Evolutionary conservation across 2,113 vertebrate genomes (phyloP), one percentile per base, ranked within the genome.

Genomic region (Plecotus auritus): DNA sequence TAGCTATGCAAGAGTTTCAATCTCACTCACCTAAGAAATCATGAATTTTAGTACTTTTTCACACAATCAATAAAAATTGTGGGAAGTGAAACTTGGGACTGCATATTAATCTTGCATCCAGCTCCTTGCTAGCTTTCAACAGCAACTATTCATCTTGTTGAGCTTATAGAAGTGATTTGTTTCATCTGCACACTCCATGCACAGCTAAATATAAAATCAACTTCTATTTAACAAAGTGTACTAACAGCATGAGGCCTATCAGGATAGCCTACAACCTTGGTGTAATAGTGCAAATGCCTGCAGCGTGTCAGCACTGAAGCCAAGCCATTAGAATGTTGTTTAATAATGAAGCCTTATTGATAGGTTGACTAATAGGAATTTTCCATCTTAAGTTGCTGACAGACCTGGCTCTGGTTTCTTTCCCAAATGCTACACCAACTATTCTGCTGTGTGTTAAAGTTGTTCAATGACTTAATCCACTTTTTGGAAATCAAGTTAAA

Each of bases 101-200:
- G 97, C 97, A 98, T 98, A 98, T 98, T 98, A 98, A 98, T 98
- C 98, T 98, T 97, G 64, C 90, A 97, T 95, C 97, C 94, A 97
- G 97, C 88, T 98, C 94, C 93, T 98, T 97, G 96, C 92, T 96
- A 87, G 96, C 89, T 98, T 97, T 95, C 97, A 98, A 85, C 97
- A 98, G 97, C 91, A 96, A 78, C 98, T 97, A 98, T 98, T 97
- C 96, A 98, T 98, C 98, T 98, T 98, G 83, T 85, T 93, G 97
- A 95, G 93, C 96, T 97, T 97, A 95, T 88, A 95, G 96, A 85
- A 98, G 90, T 95, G 95, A 98, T 98, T 99, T 98, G 90, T 98
- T 98, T 98, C 97, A 93, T 98, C 97, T 96, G 88, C 90, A 95
- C 93, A 47, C 97, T 97, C 97, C 93, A 96, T 91, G 95, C 96